Evolutionary conservation across 2,797 vertebrate species (phyloP).

Genomic region (Kryptolebias ocellatus): DNA sequence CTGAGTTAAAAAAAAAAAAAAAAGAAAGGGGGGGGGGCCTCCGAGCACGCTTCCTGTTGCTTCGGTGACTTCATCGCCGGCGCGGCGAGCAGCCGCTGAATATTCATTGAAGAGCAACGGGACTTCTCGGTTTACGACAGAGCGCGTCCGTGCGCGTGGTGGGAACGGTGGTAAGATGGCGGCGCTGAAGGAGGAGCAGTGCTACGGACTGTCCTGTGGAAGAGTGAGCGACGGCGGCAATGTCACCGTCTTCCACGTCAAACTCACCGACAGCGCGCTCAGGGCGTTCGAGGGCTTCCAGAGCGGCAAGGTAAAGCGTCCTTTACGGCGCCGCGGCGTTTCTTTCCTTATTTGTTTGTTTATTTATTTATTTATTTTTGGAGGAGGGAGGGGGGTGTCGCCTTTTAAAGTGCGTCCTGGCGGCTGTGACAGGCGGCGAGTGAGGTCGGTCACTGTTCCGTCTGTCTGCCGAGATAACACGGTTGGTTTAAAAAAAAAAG

Average conservation of each 20-base stretch:
- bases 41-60: too few species aligned
- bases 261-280: slow-evolving; percentile 96
- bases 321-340: slow-evolving; percentile 27
- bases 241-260: slow-evolving; percentile 95
- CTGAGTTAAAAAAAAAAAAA: too few species aligned
- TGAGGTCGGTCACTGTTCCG: slow-evolving; percentile 49
- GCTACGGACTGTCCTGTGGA: slow-evolving; percentile 97
- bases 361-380: too few species aligned
- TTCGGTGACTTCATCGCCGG: slow-evolving; percentile 7
- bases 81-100: slow-evolving; percentile 76
- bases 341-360: not conserved
- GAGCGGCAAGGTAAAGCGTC: slow-evolving; percentile 85
- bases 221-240: slow-evolving; percentile 92
- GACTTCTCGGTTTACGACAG: slow-evolving; percentile 75
- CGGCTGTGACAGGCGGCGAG: slow-evolving; percentile 65
- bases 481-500: slow-evolving; percentile 14
- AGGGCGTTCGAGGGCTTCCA: slow-evolving; percentile 93
- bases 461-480: slow-evolving; percentile 25
- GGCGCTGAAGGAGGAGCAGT: slow-evolving; percentile 96
- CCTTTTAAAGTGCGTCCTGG: slow-evolving; percentile 37
- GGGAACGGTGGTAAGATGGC: slow-evolving; percentile 96
- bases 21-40: too few species aligned
- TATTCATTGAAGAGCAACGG: slow-evolving; percentile 80
- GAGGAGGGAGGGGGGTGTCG: not conserved
- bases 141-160: slow-evolving; percentile 77